Conservation (phyloP, 2,888 invertebrate species). For the Thereva nobilitata region DNA sequence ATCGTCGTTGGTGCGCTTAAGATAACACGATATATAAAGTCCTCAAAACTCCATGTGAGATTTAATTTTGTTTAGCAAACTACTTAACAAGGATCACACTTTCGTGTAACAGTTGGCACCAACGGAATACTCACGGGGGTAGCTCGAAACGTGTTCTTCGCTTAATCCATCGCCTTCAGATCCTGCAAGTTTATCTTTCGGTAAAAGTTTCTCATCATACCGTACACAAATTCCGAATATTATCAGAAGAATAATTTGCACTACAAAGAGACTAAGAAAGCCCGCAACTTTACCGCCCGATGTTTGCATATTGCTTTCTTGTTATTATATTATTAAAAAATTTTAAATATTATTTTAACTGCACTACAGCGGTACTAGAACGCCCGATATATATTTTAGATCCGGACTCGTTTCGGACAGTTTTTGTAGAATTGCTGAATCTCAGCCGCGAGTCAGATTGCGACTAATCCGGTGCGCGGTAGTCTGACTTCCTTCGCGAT, state of each 20-base stretch:
- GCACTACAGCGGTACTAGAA: too few species aligned
- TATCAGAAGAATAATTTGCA: constrained; percentile 61
- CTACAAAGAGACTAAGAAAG: constrained; percentile 58
- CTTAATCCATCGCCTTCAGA: constrained; percentile 53
- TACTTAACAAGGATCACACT: constrained; percentile 32
- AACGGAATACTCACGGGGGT: constrained; percentile 55
- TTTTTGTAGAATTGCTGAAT: too few species aligned
- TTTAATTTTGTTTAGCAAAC: constrained; percentile 29
- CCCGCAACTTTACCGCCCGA: constrained; percentile 54
- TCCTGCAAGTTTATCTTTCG: constrained; percentile 42
- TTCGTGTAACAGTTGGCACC: constrained; percentile 22
- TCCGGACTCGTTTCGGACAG: too few species aligned
- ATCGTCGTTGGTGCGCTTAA: neutral
- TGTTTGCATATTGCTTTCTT: constrained; percentile 51
- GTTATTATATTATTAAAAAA: too few species aligned
- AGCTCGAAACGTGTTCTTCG: constrained; percentile 56
- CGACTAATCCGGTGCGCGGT: too few species aligned
- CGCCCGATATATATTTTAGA: too few species aligned
- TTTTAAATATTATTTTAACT: too few species aligned
- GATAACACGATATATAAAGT: constrained; percentile 15
- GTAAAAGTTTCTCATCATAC: constrained; percentile 56
- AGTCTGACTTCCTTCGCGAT: constrained; percentile 8
- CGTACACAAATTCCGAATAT: constrained; percentile 61
- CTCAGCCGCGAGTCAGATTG: too few species aligned
- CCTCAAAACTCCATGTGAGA: constrained; percentile 13